Evolutionary conservation across 2,797 vertebrate species (phyloP).

Genomic region (Cossypha polioptera): DNA sequence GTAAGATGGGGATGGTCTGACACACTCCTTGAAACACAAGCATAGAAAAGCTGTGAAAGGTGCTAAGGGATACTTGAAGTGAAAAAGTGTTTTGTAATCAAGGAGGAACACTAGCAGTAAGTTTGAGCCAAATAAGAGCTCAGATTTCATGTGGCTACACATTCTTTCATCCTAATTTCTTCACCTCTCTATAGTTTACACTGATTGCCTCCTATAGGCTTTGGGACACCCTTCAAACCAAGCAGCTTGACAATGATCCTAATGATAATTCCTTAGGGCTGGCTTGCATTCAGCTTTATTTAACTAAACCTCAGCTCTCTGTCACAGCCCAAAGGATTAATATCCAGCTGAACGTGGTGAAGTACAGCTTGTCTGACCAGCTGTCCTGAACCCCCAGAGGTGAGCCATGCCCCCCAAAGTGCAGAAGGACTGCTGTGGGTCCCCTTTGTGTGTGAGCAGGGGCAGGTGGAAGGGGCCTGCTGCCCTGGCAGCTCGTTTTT

Average conservation of each 20-base stretch:
- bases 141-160: neutral
- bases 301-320: neutral
- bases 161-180: neutral
- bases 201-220: neutral
- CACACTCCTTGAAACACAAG: neutral
- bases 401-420: neutral
- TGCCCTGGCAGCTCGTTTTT: neutral
- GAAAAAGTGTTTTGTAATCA: neutral
- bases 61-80: neutral
- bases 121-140: neutral
- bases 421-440: neutral
- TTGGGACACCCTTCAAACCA: neutral
- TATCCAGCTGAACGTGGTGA: rapidly evolving
- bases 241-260: neutral
- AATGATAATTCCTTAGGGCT: neutral
- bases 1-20: neutral
- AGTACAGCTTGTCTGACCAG: neutral
- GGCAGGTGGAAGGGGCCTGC: neutral
- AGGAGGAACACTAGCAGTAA: neutral
- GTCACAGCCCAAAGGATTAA: neutral
- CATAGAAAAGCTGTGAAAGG: neutral
- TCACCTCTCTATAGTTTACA: neutral
- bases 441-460: neutral
- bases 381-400: neutral
- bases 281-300: neutral